phyloP scores from a whole-genome alignment of 2,113 vertebrate genomes.

The Dicentrarchus labrax region DNA sequence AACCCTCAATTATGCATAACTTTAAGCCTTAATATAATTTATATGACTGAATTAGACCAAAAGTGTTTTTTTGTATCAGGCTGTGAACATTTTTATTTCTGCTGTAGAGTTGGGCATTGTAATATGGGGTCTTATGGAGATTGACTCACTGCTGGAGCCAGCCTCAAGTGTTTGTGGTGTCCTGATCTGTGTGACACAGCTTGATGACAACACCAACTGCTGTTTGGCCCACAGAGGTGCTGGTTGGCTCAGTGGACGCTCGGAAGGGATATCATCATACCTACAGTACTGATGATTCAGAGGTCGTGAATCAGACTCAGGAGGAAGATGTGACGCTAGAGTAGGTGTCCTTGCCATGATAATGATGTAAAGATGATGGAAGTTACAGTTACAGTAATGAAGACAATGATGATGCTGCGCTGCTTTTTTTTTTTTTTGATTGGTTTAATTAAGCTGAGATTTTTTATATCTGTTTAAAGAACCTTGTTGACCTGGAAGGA shows the following conservation, averaged over 20 bases:
- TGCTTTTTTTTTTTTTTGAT: not conserved
- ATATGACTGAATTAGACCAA: no score
- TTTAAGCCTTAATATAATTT: no score
- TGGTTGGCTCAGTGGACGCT: constrained; percentile 30
- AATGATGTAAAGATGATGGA: no score
- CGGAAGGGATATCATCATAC: not conserved
- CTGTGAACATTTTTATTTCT: not conserved
- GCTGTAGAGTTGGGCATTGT: not conserved
- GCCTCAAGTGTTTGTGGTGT: not conserved
- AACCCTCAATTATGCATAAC: no score
- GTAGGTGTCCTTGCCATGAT: not conserved
- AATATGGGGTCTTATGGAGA: no score
- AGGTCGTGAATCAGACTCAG: not conserved
- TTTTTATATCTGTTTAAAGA: not conserved
- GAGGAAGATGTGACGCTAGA: not conserved
- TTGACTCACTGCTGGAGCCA: no score
- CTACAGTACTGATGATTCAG: not conserved
- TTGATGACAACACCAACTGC: not conserved
- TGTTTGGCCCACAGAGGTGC: not conserved
- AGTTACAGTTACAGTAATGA: no score
- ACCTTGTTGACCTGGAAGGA: not conserved
- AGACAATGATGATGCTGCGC: not conserved
- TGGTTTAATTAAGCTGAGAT: no score
- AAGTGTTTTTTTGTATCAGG: no score
- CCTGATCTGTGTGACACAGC: constrained; percentile 5